phyloP scores from a whole-genome alignment of 92 coral and sea anemone species.

The Phymanthus crucifer region DNA sequence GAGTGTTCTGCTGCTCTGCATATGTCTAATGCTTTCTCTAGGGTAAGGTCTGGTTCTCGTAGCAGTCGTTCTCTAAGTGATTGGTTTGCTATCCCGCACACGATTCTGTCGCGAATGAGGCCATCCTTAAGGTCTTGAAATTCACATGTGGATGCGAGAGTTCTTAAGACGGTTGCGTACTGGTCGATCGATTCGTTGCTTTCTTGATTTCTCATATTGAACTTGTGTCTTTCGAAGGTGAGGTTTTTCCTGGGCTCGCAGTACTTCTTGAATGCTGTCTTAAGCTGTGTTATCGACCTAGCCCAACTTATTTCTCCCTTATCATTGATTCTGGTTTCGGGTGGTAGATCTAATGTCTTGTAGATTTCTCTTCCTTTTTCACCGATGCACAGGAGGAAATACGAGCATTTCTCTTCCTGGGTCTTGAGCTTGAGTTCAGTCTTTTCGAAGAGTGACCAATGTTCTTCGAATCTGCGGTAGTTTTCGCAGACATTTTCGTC shows the following conservation, averaged over 20 bases:
- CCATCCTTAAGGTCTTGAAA: conserved; percentile 38
- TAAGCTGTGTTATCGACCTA: conserved; percentile 19
- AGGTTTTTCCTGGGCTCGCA: conserved; percentile 24
- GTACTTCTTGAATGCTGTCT: conserved; percentile 14
- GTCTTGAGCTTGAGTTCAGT: conserved; percentile 44
- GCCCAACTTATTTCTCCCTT: conserved; percentile 13
- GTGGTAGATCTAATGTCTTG: conserved; percentile 43
- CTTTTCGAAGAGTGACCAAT: conserved; percentile 50
- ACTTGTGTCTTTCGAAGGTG: conserved; percentile 19
- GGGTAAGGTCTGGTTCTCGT: no score
- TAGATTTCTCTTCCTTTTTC: conserved; percentile 43
- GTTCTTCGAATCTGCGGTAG: conserved; percentile 46
- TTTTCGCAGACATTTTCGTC: conserved; percentile 52
- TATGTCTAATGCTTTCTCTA: no score
- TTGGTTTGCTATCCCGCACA: conserved; percentile 38
- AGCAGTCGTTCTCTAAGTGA: conserved; percentile 39
- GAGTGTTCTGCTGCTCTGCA: no score
- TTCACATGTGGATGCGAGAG: conserved; percentile 40
- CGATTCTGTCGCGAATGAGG: no score
- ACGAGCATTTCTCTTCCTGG: conserved; percentile 52
- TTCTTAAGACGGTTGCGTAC: conserved; percentile 37
- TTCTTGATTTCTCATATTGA: conserved; percentile 28
- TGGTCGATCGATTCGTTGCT: conserved; percentile 44
- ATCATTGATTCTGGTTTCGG: conserved; percentile 32
- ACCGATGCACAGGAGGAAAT: conserved; percentile 50